Conservation (phyloP, 2,797 vertebrate species). For the Holocentrus rufus region DNA sequence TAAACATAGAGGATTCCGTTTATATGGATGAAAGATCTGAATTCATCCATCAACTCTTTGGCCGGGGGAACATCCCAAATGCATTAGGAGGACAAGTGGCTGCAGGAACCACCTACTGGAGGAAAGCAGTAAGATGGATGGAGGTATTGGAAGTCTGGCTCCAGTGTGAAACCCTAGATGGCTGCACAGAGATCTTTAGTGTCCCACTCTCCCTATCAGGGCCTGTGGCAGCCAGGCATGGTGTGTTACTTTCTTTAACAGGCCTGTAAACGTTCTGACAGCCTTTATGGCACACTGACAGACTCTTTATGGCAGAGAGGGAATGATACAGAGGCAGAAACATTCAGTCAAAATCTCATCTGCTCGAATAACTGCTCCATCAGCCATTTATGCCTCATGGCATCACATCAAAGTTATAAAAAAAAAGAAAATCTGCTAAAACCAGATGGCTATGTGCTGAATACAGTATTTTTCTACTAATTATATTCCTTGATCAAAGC, state of each 20-base stretch:
- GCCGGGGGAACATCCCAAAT: slow-evolving; percentile 28
- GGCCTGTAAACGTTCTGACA: slow-evolving; percentile 76
- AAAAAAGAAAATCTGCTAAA: slow-evolving; percentile 37
- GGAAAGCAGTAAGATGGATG: slow-evolving; percentile 46
- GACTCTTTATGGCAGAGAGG: slow-evolving; percentile 64
- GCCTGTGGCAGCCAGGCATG: slow-evolving; percentile 58
- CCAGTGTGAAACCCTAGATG: slow-evolving; percentile 68
- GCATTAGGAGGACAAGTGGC: slow-evolving; percentile 52
- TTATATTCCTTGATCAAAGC: slow-evolving; percentile 50
- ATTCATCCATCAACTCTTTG: slow-evolving; percentile 42
- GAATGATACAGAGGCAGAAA: slow-evolving; percentile 66
- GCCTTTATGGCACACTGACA: slow-evolving; percentile 74
- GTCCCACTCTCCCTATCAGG: slow-evolving; percentile 60
- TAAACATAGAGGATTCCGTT: slow-evolving; percentile 36
- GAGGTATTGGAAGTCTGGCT: slow-evolving; percentile 70
- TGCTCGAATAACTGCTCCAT: slow-evolving; percentile 64
- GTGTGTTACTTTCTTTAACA: slow-evolving; percentile 73
- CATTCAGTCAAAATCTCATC: slow-evolving; percentile 69
- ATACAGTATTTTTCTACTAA: slow-evolving; percentile 35
- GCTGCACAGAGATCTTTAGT: slow-evolving; percentile 59
- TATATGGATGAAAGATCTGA: slow-evolving; percentile 16
- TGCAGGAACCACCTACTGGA: slow-evolving; percentile 54
- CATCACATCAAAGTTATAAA: slow-evolving; percentile 66
- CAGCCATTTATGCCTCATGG: slow-evolving; percentile 63
- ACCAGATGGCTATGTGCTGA: slow-evolving; percentile 56